phyloP scores from a whole-genome alignment of 1,140 invertebrate species.

The Aethina tumida region DNA sequence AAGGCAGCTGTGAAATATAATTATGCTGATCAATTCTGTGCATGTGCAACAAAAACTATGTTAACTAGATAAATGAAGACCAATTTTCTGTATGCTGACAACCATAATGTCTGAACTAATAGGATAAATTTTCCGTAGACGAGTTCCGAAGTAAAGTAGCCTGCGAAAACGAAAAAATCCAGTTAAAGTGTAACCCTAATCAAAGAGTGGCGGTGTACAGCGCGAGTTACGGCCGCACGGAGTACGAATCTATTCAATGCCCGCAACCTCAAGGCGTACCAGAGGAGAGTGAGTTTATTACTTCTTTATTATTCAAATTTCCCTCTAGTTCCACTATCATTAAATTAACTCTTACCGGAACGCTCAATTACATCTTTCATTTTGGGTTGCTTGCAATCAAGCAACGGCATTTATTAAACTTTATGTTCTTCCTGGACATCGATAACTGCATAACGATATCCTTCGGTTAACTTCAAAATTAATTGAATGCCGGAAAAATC shows the following conservation, averaged over 20 bases:
- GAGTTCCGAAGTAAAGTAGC: slow-evolving; percentile 84
- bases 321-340: not conserved
- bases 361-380: slow-evolving; percentile 1
- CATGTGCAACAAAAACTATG: too few species aligned
- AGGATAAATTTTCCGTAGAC: slow-evolving; percentile 49
- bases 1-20: too few species aligned
- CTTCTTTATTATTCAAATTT: slow-evolving; percentile 8
- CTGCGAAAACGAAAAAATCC: slow-evolving; percentile 79
- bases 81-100: too few species aligned
- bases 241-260: slow-evolving; percentile 81
- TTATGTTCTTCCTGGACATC: too few species aligned
- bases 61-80: too few species aligned
- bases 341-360: too few species aligned
- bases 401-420: too few species aligned
- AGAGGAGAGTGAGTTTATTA: slow-evolving; percentile 69
- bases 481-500: slow-evolving; percentile 1
- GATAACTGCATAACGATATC: too few species aligned
- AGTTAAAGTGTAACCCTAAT: slow-evolving; percentile 71
- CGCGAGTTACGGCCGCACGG: slow-evolving; percentile 79
- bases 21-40: too few species aligned
- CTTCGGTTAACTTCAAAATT: not conserved
- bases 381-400: too few species aligned
- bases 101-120: too few species aligned
- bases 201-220: slow-evolving; percentile 82
- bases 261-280: slow-evolving; percentile 73